Evolutionary conservation across 2,797 vertebrate species (phyloP).

Genomic region (Eulemur rubriventer): DNA sequence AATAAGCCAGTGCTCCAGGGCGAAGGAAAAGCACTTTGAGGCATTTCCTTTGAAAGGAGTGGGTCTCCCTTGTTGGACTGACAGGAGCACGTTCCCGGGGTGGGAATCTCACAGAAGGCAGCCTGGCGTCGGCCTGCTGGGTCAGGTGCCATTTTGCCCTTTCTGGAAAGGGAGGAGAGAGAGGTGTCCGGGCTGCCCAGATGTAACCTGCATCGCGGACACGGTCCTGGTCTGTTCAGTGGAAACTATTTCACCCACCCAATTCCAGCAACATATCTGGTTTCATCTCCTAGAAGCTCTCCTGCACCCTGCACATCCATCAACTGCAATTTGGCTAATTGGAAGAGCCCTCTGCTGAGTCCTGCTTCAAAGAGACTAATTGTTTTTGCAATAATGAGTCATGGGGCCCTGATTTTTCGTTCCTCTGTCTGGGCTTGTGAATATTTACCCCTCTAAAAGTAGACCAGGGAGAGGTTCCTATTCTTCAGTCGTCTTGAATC

Average conservation of each 20-base stretch:
- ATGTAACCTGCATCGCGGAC: neutral
- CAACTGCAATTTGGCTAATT: neutral
- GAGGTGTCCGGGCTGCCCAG: neutral
- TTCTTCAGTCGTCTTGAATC: neutral
- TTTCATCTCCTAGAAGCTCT: neutral
- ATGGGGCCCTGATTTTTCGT: neutral
- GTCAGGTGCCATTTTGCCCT: neutral
- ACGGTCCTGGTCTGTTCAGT: neutral
- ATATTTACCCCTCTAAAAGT: neutral
- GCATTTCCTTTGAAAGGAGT: conserved; percentile 46
- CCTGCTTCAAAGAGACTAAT: neutral
- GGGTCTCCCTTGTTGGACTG: neutral
- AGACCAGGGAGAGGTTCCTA: neutral
- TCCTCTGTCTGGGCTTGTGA: neutral
- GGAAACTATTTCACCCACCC: neutral
- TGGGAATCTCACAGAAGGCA: neutral
- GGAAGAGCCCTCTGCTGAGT: neutral
- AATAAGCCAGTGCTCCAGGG: neutral
- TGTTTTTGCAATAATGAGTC: neutral
- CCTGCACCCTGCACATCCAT: neutral
- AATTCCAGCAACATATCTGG: neutral
- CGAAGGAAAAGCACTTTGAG: neutral
- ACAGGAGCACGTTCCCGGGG: neutral
- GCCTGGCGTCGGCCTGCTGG: neutral
- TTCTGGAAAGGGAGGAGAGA: neutral